Percentiles rank a stretch among this genome's conserved stretches.
These are phyloP conservation scores for Aethina tumida DNA, from an alignment of 1,140 invertebrate species.

Conservation along the genomic window DNA sequence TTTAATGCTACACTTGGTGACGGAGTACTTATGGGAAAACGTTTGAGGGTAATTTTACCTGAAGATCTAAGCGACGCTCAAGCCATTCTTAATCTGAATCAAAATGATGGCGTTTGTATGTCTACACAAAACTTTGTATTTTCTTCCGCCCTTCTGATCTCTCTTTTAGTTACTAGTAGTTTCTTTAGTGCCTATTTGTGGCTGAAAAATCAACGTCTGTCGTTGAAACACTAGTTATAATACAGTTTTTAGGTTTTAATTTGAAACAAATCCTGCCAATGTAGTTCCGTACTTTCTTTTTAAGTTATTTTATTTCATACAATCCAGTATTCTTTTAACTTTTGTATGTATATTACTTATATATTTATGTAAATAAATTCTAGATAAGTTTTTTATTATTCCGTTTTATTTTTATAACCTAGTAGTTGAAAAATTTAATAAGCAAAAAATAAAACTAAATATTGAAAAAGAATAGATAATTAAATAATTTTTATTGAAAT, in stretches of 20 bases:
- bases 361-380: constrained; percentile 16
- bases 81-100: constrained; percentile 22
- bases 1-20: constrained; percentile 43
- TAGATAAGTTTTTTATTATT: too few species aligned
- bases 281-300: constrained; percentile 5
- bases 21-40: constrained; percentile 48
- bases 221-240: constrained; percentile 1
- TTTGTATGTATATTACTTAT: constrained; percentile 13
- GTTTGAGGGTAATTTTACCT: constrained; percentile 53
- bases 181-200: constrained; percentile 34
- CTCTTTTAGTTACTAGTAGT: constrained; percentile 34
- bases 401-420: too few species aligned
- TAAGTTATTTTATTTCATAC: constrained; percentile 10
- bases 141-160: constrained; percentile 33
- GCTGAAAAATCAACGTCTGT: constrained; percentile 29
- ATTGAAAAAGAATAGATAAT: too few species aligned
- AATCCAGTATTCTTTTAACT: constrained; percentile 12
- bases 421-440: too few species aligned
- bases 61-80: constrained; percentile 44
- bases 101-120: constrained; percentile 36
- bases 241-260: background rate
- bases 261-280: constrained; percentile 13
- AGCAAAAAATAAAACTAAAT: too few species aligned
- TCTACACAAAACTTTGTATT: constrained; percentile 36
- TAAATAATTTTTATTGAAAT: too few species aligned